Conservation (phyloP, 2,888 invertebrate species). For the Lottia scabra region DNA sequence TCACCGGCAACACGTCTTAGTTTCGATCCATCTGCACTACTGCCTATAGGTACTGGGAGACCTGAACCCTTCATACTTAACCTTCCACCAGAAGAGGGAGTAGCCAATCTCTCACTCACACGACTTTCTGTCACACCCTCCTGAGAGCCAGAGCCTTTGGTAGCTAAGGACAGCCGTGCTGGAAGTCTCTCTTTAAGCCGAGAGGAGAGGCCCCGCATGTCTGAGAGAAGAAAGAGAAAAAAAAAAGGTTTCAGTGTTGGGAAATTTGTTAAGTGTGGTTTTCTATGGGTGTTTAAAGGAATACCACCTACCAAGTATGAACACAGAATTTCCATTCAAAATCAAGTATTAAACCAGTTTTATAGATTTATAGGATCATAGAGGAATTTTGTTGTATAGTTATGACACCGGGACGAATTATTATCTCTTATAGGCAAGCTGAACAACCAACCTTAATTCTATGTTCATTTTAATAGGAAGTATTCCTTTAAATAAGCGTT, state of each 20-base stretch:
- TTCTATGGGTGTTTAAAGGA: no score
- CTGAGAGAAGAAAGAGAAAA: constrained; percentile 44
- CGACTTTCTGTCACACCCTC: constrained; percentile 51
- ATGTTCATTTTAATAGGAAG: no score
- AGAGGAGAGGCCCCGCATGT: constrained; percentile 45
- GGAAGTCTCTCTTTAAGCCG: constrained; percentile 58
- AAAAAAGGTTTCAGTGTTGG: constrained; percentile 11
- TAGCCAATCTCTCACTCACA: constrained; percentile 59
- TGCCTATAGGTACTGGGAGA: constrained; percentile 57
- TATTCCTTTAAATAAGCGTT: no score
- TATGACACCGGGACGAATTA: no score
- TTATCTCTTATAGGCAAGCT: no score
- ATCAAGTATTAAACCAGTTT: no score
- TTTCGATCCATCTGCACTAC: constrained; percentile 55
- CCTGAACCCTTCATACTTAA: constrained; percentile 60
- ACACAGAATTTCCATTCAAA: no score
- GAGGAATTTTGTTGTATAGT: no score
- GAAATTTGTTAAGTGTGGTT: no score
- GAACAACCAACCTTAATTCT: no score
- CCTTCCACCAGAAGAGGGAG: constrained; percentile 62
- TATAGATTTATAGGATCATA: no score
- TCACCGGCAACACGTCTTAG: constrained; percentile 46
- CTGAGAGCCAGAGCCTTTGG: constrained; percentile 45
- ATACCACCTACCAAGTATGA: no score
- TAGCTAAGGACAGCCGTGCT: constrained; percentile 50